Percentiles rank a stretch among this genome's conserved stretches.
These are phyloP conservation scores for Gephyroberyx darwinii DNA, from an alignment of 2,797 vertebrate species.

Conservation along the genomic window DNA sequence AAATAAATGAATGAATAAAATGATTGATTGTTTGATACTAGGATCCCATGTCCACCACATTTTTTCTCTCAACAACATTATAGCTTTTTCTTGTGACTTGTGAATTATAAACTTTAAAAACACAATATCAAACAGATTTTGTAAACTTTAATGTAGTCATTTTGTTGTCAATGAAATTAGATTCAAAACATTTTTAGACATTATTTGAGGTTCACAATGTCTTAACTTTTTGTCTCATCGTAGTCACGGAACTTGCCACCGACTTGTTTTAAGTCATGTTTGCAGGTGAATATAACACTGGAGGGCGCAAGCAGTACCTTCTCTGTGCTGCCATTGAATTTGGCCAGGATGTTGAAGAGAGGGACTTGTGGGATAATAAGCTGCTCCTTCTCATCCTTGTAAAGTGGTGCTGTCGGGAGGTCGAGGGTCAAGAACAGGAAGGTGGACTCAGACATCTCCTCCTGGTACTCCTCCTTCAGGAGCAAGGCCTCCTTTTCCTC, in stretches of 20 bases:
- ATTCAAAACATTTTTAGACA: no score
- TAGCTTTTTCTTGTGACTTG: neutral
- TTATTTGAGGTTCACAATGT: neutral
- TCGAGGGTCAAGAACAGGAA: slow-evolving; percentile 96
- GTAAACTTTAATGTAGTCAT: no score
- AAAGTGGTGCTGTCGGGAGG: slow-evolving; percentile 95
- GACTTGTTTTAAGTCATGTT: neutral
- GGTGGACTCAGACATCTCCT: slow-evolving; percentile 93
- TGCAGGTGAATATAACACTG: neutral
- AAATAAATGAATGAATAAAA: no score
- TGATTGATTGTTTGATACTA: no score
- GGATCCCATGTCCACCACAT: no score
- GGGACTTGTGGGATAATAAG: slow-evolving; percentile 98
- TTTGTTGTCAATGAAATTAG: no score
- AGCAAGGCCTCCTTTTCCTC: slow-evolving; percentile 95
- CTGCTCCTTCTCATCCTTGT: slow-evolving; percentile 98
- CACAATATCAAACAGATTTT: no score
- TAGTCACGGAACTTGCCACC: neutral
- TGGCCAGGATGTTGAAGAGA: slow-evolving; percentile 95
- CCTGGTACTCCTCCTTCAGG: slow-evolving; percentile 92
- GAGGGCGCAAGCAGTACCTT: slow-evolving; percentile 80
- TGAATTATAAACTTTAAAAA: no score
- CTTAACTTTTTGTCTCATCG: neutral
- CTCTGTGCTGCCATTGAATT: slow-evolving; percentile 94
- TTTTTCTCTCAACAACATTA: no score